These are phyloP conservation scores for Sminthurinus signatus DNA, from an alignment of 1,140 invertebrate genomes.

Conservation along the genomic window DNA sequence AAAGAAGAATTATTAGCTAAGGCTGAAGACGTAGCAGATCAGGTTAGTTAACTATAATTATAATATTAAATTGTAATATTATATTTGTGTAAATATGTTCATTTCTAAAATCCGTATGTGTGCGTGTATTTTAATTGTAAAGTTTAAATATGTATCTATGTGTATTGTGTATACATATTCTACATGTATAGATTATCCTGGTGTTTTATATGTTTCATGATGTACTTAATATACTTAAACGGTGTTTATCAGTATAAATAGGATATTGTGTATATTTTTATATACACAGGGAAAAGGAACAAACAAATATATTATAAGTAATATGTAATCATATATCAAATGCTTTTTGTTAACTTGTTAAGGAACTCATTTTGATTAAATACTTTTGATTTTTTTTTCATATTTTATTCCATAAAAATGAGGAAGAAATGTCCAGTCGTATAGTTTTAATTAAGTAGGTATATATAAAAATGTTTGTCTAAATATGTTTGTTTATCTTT, in stretches of 20 bases:
- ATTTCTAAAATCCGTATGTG: slow-evolving; percentile 18
- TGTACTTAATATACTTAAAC: neutral
- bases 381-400: neutral
- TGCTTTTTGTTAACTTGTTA: neutral
- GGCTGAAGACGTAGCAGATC: slow-evolving; percentile 90
- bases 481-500: neutral
- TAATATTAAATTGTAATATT: slow-evolving; percentile 26
- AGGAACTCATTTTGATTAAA: slow-evolving; percentile 1
- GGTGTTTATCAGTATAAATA: too few species aligned
- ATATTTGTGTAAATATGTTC: slow-evolving; percentile 43
- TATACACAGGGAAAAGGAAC: neutral
- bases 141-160: slow-evolving; percentile 48
- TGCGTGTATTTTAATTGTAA: too few species aligned
- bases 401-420: too few species aligned
- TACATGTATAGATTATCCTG: neutral
- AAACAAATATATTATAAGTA: neutral
- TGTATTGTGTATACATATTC: neutral
- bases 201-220: neutral
- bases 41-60: slow-evolving; percentile 56
- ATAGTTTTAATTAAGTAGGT: neutral
- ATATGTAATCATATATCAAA: neutral
- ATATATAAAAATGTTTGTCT: neutral
- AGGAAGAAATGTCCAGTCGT: too few species aligned
- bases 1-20: slow-evolving; percentile 81
- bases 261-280: too few species aligned